Evolutionary conservation across 2,113 vertebrate species (phyloP).

Genomic region (Tyto alba): DNA sequence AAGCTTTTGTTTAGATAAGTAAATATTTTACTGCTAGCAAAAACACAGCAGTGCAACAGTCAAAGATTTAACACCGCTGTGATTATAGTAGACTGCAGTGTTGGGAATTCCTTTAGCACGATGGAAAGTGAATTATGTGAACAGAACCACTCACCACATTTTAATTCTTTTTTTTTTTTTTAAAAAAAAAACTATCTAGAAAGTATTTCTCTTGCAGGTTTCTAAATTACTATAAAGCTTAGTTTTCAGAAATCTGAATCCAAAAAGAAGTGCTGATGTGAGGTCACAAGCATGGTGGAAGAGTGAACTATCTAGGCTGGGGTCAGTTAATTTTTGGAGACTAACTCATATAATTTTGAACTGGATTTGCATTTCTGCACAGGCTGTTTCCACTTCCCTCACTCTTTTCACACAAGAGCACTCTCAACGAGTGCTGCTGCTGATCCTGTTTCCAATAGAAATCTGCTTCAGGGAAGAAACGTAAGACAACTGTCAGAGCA

Average conservation of each 20-base stretch:
- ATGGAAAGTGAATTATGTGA: neutral
- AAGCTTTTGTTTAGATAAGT: slow-evolving; percentile 42
- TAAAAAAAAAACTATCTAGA: neutral
- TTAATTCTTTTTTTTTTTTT: neutral
- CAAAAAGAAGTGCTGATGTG: neutral
- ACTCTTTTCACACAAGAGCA: neutral
- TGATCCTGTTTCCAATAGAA: neutral
- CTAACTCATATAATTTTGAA: neutral
- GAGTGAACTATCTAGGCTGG: neutral
- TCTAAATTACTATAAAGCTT: neutral
- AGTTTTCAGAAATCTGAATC: neutral
- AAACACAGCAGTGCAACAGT: neutral
- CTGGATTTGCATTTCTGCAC: neutral
- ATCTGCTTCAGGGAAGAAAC: neutral
- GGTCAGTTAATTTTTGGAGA: neutral
- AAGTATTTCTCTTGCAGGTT: neutral
- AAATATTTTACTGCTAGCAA: slow-evolving; percentile 37
- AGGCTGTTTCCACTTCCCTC: neutral
- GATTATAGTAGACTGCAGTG: neutral
- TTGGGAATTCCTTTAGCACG: neutral
- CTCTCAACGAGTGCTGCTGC: neutral
- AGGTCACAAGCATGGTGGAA: neutral
- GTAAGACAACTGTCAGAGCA: neutral
- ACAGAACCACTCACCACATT: neutral
- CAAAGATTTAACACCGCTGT: neutral